Conservation (phyloP, 2,888 invertebrate species). For the Rosalia funebris region DNA sequence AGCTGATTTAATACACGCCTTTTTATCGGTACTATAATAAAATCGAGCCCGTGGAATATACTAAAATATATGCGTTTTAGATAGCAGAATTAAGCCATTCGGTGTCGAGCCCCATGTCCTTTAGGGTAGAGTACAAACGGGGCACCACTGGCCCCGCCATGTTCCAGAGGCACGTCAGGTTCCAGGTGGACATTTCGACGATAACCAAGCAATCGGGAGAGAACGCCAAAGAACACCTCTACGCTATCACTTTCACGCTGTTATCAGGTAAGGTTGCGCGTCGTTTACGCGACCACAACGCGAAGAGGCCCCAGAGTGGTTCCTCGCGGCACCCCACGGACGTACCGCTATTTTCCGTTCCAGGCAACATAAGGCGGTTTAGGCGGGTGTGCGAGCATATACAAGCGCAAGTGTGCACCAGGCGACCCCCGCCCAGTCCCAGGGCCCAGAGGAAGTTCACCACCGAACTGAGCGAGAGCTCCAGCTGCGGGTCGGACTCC, state of each 20-base stretch:
- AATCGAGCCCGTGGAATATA: neutral
- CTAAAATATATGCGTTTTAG: conserved; percentile 66
- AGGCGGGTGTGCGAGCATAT: conserved; percentile 96
- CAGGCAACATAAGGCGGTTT: conserved; percentile 94
- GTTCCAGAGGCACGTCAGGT: conserved; percentile 95
- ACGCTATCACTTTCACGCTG: conserved; percentile 94
- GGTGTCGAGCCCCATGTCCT: conserved; percentile 97
- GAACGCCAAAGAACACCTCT: conserved; percentile 78
- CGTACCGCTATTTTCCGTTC: conserved; percentile 33
- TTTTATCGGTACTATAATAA: conserved; percentile 82
- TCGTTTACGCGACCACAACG: neutral
- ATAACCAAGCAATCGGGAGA: conserved; percentile 83
- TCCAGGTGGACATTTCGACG: conserved; percentile 90
- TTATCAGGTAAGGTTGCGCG: conserved; percentile 77
- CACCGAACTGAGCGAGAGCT: conserved; percentile 75
- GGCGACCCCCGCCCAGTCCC: conserved; percentile 72
- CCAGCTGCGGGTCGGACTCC: conserved; percentile 76
- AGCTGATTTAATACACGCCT: conserved; percentile 97
- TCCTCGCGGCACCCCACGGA: neutral
- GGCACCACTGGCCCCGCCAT: conserved; percentile 94
- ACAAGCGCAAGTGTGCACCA: conserved; percentile 77
- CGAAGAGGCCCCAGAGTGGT: neutral
- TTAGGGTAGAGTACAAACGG: conserved; percentile 96
- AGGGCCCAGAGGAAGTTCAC: conserved; percentile 73
- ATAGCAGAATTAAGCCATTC: conserved; percentile 97